Percentiles rank a stretch among this genome's conserved stretches.
Evolutionary conservation across 2,113 vertebrate species (phyloP).

Genomic region (Petrocephalus zakoni): DNA sequence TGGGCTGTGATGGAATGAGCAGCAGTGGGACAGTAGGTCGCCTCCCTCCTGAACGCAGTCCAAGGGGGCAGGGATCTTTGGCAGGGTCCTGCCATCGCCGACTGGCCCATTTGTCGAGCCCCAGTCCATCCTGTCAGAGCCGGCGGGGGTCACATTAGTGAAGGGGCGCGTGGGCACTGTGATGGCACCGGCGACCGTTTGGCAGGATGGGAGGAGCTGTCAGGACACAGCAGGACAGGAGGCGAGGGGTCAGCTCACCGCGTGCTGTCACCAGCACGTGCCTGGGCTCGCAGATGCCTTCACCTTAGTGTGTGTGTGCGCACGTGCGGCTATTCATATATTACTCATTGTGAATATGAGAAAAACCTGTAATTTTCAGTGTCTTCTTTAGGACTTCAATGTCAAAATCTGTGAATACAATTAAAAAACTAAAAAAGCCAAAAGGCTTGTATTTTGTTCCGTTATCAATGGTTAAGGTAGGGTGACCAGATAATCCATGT

Average conservation of each 20-base stretch:
- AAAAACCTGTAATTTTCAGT: neutral
- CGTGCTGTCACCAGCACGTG: neutral
- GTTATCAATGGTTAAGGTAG: too few species aligned
- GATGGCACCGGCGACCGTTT: neutral
- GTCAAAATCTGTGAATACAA: neutral
- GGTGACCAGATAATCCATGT: too few species aligned
- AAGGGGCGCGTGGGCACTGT: neutral
- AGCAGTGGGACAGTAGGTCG: neutral
- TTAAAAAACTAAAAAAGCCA: neutral
- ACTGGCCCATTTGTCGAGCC: neutral
- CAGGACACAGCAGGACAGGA: neutral
- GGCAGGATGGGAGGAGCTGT: neutral
- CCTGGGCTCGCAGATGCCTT: neutral
- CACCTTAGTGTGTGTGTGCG: neutral
- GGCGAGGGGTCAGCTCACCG: neutral
- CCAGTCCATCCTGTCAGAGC: neutral
- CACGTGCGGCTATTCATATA: neutral
- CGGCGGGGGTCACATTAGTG: neutral
- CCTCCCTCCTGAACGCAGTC: neutral
- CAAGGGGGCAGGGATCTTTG: neutral
- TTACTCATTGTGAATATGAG: neutral
- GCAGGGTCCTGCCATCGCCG: neutral
- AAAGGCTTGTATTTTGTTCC: neutral
- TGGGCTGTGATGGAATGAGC: neutral
- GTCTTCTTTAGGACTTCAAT: too few species aligned